phyloP scores from a whole-genome alignment of 2,113 vertebrate species.

The Paratilapia polleni region DNA sequence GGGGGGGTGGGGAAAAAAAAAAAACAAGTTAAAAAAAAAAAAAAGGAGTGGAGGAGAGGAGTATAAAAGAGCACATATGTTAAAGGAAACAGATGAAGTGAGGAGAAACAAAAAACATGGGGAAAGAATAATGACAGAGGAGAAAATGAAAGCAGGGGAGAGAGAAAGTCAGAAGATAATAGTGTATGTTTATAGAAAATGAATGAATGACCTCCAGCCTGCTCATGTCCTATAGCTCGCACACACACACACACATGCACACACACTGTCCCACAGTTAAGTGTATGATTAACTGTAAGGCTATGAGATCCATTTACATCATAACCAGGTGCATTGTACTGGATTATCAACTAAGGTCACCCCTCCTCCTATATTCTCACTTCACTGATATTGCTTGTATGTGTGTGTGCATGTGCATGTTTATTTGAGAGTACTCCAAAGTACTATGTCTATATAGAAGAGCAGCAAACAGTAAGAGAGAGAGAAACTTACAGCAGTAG shows the following conservation, averaged over 20 bases:
- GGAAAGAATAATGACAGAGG: slow-evolving; percentile 25
- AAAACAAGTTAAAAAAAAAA: slow-evolving; percentile 21
- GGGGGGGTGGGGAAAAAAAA: neutral
- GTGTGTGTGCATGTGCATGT: neutral
- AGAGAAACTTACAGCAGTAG: neutral
- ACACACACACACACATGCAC: slow-evolving; percentile 25
- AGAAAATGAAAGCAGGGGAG: slow-evolving; percentile 19
- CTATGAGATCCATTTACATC: slow-evolving; percentile 65
- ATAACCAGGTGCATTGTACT: slow-evolving; percentile 63
- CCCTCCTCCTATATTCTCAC: slow-evolving; percentile 16
- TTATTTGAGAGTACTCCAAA: neutral
- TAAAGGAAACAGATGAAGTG: neutral
- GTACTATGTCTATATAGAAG: neutral
- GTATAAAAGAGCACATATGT: neutral
- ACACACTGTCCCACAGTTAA: neutral
- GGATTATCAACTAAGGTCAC: slow-evolving; percentile 56
- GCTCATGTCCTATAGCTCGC: slow-evolving; percentile 14
- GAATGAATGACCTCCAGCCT: slow-evolving; percentile 57
- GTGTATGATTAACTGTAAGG: slow-evolving; percentile 65
- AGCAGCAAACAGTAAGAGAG: neutral
- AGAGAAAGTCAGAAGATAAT: slow-evolving; percentile 16
- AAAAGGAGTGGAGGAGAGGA: neutral
- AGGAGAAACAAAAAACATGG: neutral
- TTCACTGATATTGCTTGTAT: neutral
- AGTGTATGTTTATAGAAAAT: slow-evolving; percentile 53